A percentile compares a stretch with the other conserved stretches of the same genome.
Evolutionary conservation across 2,888 invertebrate genomes (phyloP).

Genomic region (Acanthococcus lagerstroemiae): DNA sequence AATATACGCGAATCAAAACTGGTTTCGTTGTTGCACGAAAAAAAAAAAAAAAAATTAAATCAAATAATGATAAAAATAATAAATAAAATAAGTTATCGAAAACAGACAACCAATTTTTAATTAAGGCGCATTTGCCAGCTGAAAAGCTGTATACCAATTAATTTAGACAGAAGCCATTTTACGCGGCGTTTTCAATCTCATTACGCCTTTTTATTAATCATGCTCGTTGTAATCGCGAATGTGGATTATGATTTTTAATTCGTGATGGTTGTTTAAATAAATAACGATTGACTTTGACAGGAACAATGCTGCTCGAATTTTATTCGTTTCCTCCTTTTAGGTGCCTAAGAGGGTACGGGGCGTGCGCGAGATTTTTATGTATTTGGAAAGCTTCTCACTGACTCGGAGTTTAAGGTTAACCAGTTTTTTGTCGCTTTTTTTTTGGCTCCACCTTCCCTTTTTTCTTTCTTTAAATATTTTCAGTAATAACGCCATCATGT

Average conservation of each 20-base stretch:
- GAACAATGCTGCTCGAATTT: background rate
- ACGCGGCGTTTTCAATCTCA: slow-evolving; percentile 19
- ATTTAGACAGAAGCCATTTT: slow-evolving; percentile 20
- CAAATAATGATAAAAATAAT: too few relatives aligned
- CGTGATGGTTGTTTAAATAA: background rate
- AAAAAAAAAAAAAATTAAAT: slow-evolving; percentile 12
- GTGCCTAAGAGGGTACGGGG: background rate
- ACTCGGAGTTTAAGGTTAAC: too few relatives aligned
- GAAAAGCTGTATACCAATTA: slow-evolving; percentile 20
- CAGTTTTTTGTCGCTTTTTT: background rate
- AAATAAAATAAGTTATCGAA: too few relatives aligned
- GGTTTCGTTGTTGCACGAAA: too few relatives aligned
- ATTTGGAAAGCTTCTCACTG: too few relatives aligned
- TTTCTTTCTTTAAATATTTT: background rate
- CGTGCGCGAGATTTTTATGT: background rate
- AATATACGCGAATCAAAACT: too few relatives aligned
- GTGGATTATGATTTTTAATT: slow-evolving; percentile 17
- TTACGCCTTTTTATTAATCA: slow-evolving; percentile 5
- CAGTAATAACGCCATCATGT: background rate
- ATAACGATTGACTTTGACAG: slow-evolving; percentile 11
- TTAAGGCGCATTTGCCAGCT: slow-evolving; percentile 19
- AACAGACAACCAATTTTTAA: slow-evolving; percentile 23
- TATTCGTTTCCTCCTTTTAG: background rate
- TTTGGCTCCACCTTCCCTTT: background rate
- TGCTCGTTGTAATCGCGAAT: background rate